Evolutionary conservation across 1,140 invertebrate genomes (phyloP).

Genomic region (Xylocopa sonorina): DNA sequence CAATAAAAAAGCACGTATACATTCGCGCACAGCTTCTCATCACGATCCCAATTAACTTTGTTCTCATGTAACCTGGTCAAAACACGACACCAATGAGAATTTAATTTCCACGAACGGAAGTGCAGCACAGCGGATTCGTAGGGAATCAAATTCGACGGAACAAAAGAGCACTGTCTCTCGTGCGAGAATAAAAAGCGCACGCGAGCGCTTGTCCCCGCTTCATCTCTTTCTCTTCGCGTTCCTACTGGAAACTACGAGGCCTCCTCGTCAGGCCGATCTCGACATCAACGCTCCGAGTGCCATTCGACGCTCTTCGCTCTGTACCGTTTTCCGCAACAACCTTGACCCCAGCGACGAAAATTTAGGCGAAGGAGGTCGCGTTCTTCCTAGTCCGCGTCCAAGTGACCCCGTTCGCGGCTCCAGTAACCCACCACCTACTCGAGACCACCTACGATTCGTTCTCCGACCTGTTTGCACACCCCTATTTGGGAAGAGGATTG

Average conservation of each 20-base stretch:
- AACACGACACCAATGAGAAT: neutral
- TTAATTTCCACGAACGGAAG: neutral
- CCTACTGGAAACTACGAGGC: slow-evolving; percentile 37
- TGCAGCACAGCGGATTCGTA: neutral
- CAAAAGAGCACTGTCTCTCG: neutral
- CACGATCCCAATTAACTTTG: too few species aligned
- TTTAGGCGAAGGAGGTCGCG: slow-evolving; percentile 40
- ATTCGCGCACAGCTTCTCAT: too few species aligned
- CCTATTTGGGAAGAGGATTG: too few species aligned
- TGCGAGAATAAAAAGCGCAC: slow-evolving; percentile 31
- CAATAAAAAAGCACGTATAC: too few species aligned
- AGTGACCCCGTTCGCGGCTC: neutral
- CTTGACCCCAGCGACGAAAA: slow-evolving; percentile 19
- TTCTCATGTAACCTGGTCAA: neutral
- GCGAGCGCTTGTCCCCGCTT: neutral
- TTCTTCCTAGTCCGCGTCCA: neutral
- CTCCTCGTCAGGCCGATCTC: slow-evolving; percentile 73
- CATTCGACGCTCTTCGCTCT: slow-evolving; percentile 44
- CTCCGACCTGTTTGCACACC: neutral
- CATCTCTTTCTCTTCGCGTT: slow-evolving; percentile 72
- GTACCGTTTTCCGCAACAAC: slow-evolving; percentile 37
- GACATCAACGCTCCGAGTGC: slow-evolving; percentile 61
- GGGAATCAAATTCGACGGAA: neutral
- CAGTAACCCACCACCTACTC: neutral
- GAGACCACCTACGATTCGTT: too few species aligned